Percentiles rank a stretch among this genome's conserved stretches.
Conservation (phyloP, 2,888 invertebrate genomes). For the Chloromyia formosa region DNA sequence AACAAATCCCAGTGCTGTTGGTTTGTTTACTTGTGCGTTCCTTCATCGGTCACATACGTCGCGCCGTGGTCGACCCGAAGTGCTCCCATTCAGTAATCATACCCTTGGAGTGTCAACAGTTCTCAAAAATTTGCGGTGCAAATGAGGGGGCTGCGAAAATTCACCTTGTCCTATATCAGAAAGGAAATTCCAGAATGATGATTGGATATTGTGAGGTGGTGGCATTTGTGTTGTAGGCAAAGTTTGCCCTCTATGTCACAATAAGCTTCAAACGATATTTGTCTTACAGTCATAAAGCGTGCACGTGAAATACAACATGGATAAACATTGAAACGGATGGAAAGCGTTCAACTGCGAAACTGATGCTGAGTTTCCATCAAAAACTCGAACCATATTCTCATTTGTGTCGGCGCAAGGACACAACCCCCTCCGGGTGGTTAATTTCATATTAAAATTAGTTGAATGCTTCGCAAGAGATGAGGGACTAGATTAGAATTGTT, state of each 20-base stretch:
- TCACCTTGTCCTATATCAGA: too few species aligned
- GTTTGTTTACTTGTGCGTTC: slow-evolving; percentile 17
- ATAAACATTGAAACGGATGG: neutral
- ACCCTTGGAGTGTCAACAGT: too few species aligned
- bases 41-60: neutral
- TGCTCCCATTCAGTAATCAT: too few species aligned
- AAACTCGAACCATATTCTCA: slow-evolving; percentile 33
- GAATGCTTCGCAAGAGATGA: slow-evolving; percentile 8
- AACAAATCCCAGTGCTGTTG: slow-evolving; percentile 27
- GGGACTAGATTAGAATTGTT: neutral
- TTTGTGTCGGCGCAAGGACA: slow-evolving; percentile 12
- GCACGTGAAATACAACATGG: slow-evolving; percentile 28
- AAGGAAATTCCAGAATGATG: too few species aligned
- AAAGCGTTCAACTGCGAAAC: neutral
- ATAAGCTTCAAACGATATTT: slow-evolving; percentile 28
- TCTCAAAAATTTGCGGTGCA: too few species aligned
- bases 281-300: slow-evolving; percentile 41
- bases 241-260: slow-evolving; percentile 29
- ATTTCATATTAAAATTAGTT: slow-evolving; percentile 39
- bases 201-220: too few species aligned
- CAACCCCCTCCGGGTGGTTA: slow-evolving; percentile 23
- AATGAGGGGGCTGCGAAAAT: too few species aligned
- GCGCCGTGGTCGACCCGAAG: too few species aligned
- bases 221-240: neutral
- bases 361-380: slow-evolving; percentile 17